Conservation (phyloP, 1,140 invertebrate species). For the Bombus terrestris region DNA sequence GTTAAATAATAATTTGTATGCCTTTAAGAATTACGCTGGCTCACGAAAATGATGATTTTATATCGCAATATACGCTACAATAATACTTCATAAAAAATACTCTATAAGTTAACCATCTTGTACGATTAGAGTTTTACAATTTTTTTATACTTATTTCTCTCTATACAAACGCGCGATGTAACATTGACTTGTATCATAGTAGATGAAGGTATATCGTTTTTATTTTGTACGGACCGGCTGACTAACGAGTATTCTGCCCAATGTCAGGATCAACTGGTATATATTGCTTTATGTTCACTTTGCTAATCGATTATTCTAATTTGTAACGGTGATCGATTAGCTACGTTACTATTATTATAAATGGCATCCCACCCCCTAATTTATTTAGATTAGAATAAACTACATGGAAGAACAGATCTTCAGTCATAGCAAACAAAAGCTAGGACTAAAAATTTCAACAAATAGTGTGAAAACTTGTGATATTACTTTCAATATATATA, state of each 20-base stretch:
- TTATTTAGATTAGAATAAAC: slow-evolving; percentile 76
- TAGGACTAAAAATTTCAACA: slow-evolving; percentile 67
- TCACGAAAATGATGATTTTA: neutral
- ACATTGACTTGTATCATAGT: neutral
- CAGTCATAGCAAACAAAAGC: slow-evolving; percentile 73
- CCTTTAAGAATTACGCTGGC: neutral
- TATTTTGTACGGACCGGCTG: slow-evolving; percentile 44
- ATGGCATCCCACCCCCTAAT: slow-evolving; percentile 66
- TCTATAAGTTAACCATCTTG: slow-evolving; percentile 1
- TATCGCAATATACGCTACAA: neutral
- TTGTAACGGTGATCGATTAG: slow-evolving; percentile 61
- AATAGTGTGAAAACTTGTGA: slow-evolving; percentile 59
- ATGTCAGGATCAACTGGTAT: slow-evolving; percentile 71
- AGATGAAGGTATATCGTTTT: neutral
- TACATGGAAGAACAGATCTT: slow-evolving; percentile 79
- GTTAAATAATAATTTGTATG: slow-evolving; percentile 17
- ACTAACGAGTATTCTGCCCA: slow-evolving; percentile 67
- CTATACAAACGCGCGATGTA: slow-evolving; percentile 14
- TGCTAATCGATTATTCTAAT: slow-evolving; percentile 68
- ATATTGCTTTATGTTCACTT: slow-evolving; percentile 69
- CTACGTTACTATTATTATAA: slow-evolving; percentile 67
- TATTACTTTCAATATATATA: slow-evolving; percentile 58
- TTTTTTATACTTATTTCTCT: slow-evolving; percentile 3
- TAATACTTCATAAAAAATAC: slow-evolving; percentile 36
- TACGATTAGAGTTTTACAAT: slow-evolving; percentile 14